Evolutionary conservation across 2,888 invertebrate genomes (phyloP).

Genomic region (Eucriotettix oculatus): DNA sequence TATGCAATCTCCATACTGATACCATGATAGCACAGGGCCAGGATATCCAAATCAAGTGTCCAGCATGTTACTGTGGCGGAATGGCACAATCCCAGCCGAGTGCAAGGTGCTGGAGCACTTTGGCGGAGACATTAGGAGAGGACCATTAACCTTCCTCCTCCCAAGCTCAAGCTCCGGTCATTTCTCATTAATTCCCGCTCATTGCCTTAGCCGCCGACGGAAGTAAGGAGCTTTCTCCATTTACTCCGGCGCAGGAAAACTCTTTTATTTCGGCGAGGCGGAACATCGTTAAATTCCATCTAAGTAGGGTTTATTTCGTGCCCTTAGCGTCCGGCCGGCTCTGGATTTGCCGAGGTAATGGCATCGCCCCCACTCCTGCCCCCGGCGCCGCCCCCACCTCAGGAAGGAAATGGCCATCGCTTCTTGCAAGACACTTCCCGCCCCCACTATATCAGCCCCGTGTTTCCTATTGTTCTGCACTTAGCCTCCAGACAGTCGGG

Average conservation of each 20-base stretch:
- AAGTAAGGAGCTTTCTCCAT: slow-evolving; percentile 13
- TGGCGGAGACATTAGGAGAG: too few relatives aligned
- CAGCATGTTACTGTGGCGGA: too few relatives aligned
- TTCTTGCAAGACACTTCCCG: slow-evolving; percentile 1
- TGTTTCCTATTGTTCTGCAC: not conserved
- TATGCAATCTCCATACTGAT: too few relatives aligned
- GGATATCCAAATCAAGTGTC: too few relatives aligned
- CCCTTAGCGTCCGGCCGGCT: slow-evolving; percentile 11
- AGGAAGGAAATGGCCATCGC: slow-evolving; percentile 11
- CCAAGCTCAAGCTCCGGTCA: slow-evolving; percentile 2
- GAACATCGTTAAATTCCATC: slow-evolving; percentile 14
- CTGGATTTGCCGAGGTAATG: slow-evolving; percentile 14
- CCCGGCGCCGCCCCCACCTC: not conserved
- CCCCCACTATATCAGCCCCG: not conserved
- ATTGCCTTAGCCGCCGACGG: slow-evolving; percentile 3
- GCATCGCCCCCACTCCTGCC: slow-evolving; percentile 4
- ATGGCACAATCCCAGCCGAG: too few relatives aligned
- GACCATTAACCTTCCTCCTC: too few relatives aligned
- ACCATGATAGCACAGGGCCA: too few relatives aligned
- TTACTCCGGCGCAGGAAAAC: slow-evolving; percentile 10
- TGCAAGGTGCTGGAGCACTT: too few relatives aligned
- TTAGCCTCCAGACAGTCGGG: too few relatives aligned
- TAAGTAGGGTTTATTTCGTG: slow-evolving; percentile 14
- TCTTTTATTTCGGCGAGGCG: slow-evolving; percentile 12
- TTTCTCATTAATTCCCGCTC: slow-evolving; percentile 6